A percentile compares a stretch with the other conserved stretches of the same genome.
Conservation (phyloP, 2,797 vertebrate genomes). For the Rhinophrynus dorsalis region DNA sequence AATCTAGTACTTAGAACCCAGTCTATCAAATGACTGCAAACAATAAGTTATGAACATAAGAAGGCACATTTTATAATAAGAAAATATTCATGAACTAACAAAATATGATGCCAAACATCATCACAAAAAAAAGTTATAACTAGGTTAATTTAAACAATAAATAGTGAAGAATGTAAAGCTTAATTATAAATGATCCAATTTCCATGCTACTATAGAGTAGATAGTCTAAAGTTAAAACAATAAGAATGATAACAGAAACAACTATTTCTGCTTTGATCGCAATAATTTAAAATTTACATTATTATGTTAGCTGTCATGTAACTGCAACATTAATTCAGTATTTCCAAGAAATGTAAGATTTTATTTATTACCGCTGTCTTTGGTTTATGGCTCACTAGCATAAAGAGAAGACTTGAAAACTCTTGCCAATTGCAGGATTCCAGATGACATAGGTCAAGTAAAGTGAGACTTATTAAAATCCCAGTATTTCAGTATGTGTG, state of each 20-base stretch:
- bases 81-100: too few relatives aligned
- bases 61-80: too few relatives aligned
- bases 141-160: background rate
- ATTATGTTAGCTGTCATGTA: background rate
- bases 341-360: constrained; percentile 12
- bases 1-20: too few relatives aligned
- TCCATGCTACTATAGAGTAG: background rate
- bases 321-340: background rate
- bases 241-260: background rate
- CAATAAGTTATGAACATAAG: too few relatives aligned
- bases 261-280: background rate
- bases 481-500: constrained; percentile 17
- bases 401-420: background rate
- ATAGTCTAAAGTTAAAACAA: background rate
- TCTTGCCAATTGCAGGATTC: constrained; percentile 20
- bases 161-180: background rate
- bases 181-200: background rate
- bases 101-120: too few relatives aligned
- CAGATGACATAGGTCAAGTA: constrained; percentile 23
- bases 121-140: background rate
- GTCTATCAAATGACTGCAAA: too few relatives aligned
- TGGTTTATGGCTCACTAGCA: constrained; percentile 17
- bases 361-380: constrained; percentile 16
- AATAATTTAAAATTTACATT: background rate
- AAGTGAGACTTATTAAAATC: constrained; percentile 19